phyloP scores from a whole-genome alignment of 2,888 invertebrate species.

The Eristalis pertinax region DNA sequence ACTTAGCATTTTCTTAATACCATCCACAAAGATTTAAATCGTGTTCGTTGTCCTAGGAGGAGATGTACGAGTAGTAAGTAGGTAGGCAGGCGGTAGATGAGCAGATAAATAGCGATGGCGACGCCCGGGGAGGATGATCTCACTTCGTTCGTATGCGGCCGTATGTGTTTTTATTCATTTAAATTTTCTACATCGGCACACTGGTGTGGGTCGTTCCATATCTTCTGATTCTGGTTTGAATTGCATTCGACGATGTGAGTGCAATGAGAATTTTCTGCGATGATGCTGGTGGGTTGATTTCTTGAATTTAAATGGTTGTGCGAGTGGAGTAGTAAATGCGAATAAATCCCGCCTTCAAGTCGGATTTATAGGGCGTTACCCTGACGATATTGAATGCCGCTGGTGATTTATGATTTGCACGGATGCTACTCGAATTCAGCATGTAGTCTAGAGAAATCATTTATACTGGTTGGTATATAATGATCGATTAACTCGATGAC shows the following conservation, averaged over 20 bases:
- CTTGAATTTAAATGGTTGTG: conserved; percentile 50
- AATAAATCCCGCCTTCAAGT: conserved; percentile 58
- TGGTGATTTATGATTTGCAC: not conserved
- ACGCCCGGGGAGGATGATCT: conserved; percentile 1
- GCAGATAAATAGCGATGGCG: conserved; percentile 19
- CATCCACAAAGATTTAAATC: conserved; percentile 71
- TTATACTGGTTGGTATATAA: not conserved
- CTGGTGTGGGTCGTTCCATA: conserved; percentile 60
- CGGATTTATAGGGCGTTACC: conserved; percentile 37
- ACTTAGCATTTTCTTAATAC: conserved; percentile 70
- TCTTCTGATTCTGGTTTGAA: conserved; percentile 45
- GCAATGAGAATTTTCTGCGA: conserved; percentile 10
- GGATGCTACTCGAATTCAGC: not conserved
- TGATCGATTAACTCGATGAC: no score
- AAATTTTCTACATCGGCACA: conserved; percentile 27
- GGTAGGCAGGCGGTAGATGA: conserved; percentile 50
- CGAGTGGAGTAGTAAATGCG: conserved; percentile 33
- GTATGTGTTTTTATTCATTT: conserved; percentile 51
- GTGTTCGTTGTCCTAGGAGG: conserved; percentile 61
- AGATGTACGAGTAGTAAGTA: conserved; percentile 52
- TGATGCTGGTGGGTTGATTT: conserved; percentile 27
- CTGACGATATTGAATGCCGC: not conserved
- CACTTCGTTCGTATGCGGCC: conserved; percentile 36
- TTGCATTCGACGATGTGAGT: conserved; percentile 43
- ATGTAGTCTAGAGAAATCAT: not conserved